Evolutionary conservation across 2,888 invertebrate species (phyloP), one percentile per base, ranked within the genome.

Genomic region (Nemurella pictetii): DNA sequence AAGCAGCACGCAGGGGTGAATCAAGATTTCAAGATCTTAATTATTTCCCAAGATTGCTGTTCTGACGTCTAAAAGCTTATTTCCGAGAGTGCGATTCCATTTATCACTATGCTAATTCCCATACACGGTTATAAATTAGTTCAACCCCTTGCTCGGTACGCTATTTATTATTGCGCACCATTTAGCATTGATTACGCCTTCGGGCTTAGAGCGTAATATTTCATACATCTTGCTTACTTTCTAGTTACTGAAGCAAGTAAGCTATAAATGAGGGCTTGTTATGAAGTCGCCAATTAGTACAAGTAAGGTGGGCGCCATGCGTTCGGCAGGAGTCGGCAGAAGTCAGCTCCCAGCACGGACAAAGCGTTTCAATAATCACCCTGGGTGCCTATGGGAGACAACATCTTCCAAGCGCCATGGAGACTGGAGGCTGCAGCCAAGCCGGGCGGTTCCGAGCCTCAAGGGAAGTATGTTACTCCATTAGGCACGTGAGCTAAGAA

Each of bases 151-250:
- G 12, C 30, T 81, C 27, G 80, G n/a, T 3, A 26, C 15, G 80
- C 80, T 36, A 81, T 81, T 81, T 81, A 80, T 35, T 81, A 35
- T 81, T 30, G 26, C n/a, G 80, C 26, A 9, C 55, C n/a, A 35
- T 36, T 81, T 81, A 81, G 80, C 80, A 81, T 81, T 81, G 80
- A 81, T 81, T 81, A 36, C 75, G 26, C 80, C 80, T 81, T 35
- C n/a, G 80, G 26, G 75, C 80, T 81, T 35, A n/a, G 80, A 75
- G 75, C 26, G 80, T 35, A 32, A 81, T 36, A 36, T 12, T 81
- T 26, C 80, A 35, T 20, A 12, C 35, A 35, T 81, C 26, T 75
- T 26, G 1, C 15, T 27, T 75, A 73, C 73, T 20, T 73, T 73
- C n/a, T 77, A 77, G 15, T 25, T n/a, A n/a, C n/a, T n/a, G n/a